These are phyloP conservation scores for Penaeus japonicus DNA, from an alignment of 1,140 invertebrate species.

Conservation along the genomic window DNA sequence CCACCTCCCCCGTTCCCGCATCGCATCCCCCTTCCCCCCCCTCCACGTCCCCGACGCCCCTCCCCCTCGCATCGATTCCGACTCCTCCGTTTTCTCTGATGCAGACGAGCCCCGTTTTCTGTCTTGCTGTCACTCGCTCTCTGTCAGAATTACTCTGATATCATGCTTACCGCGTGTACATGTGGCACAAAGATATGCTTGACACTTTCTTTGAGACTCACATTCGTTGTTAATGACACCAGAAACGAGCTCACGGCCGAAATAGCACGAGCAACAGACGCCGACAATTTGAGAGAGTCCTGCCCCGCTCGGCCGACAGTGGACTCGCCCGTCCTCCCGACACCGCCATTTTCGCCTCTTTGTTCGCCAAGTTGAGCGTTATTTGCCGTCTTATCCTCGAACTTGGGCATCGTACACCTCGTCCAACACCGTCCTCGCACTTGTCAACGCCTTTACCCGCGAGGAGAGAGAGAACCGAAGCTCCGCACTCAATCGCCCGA, in stretches of 20 bases:
- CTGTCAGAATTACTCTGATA: neutral
- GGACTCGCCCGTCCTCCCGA: conserved; percentile 29
- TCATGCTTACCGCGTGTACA: neutral
- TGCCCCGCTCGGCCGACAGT: conserved; percentile 16
- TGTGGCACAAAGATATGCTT: too few species aligned
- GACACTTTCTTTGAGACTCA: neutral
- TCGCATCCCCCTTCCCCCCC: neutral
- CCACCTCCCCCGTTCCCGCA: neutral
- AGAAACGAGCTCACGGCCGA: neutral
- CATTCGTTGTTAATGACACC: neutral
- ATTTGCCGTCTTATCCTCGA: conserved; percentile 39
- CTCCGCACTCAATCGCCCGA: conserved; percentile 14
- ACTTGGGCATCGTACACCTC: neutral
- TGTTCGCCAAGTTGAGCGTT: conserved; percentile 50
- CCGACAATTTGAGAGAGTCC: neutral
- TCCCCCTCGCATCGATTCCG: conserved; percentile 20
- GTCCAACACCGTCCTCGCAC: conserved; percentile 34
- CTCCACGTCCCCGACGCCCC: neutral
- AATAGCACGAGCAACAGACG: neutral
- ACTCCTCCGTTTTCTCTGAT: conserved; percentile 27
- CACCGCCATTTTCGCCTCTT: conserved; percentile 55
- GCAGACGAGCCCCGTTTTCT: conserved; percentile 25
- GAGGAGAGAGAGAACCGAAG: neutral
- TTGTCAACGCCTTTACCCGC: conserved; percentile 37
- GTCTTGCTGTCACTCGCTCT: neutral